Evolutionary conservation across 2,888 invertebrate genomes (phyloP).

Genomic region (Drosophila buzzatii): DNA sequence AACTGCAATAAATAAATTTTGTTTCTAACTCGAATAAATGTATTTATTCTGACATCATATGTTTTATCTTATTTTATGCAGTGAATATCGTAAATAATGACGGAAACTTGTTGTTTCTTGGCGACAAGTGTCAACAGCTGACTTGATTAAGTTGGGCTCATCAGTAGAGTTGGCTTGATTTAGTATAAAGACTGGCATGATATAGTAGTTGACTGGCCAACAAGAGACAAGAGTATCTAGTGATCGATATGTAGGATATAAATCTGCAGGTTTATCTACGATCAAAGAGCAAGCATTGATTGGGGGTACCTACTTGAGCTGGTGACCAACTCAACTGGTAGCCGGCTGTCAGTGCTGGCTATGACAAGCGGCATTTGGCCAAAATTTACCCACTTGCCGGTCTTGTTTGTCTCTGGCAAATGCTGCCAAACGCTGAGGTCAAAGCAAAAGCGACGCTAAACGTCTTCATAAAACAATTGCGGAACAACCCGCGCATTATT

Average conservation of each 20-base stretch:
- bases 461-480: constrained; percentile 65
- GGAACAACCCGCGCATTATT: constrained; percentile 56
- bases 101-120: not conserved
- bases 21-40: not conserved
- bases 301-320: not conserved
- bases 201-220: not conserved
- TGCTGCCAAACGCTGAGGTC: constrained; percentile 55
- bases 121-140: not conserved
- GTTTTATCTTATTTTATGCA: not conserved
- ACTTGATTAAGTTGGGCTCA: not conserved
- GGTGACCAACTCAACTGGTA: constrained; percentile 22
- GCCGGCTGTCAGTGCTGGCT: constrained; percentile 40
- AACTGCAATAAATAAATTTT: not conserved
- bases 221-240: constrained; percentile 30
- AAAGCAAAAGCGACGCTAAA: constrained; percentile 49
- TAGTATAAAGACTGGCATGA: constrained; percentile 7
- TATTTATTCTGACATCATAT: no score
- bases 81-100: not conserved
- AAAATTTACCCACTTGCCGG: constrained; percentile 45
- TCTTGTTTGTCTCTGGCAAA: constrained; percentile 54
- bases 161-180: constrained; percentile 8
- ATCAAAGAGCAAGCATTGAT: constrained; percentile 44
- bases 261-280: not conserved
- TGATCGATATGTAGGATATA: constrained; percentile 1
- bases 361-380: constrained; percentile 37